Conservation (phyloP, 2,888 invertebrate genomes). For the Nomada goodeniana region DNA sequence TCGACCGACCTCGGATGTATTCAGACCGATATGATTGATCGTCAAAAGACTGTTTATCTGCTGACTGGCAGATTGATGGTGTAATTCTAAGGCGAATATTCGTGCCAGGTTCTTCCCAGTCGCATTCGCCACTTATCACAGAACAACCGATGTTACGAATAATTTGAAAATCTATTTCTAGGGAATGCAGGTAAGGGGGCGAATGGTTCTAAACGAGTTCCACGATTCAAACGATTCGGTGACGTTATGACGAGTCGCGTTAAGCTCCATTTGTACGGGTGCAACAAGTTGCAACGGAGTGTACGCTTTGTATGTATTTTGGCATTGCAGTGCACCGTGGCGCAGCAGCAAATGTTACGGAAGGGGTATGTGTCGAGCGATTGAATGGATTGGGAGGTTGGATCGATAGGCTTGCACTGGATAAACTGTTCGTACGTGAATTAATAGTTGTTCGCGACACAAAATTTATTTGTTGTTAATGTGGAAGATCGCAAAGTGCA, state of each 20-base stretch:
- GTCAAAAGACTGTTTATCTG: slow-evolving; percentile 31
- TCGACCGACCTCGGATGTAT: slow-evolving; percentile 21
- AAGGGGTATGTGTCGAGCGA: not conserved
- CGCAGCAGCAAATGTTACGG: not conserved
- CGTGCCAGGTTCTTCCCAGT: slow-evolving; percentile 13
- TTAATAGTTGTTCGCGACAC: not conserved
- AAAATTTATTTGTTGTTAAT: too few relatives aligned
- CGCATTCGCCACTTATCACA: slow-evolving; percentile 6
- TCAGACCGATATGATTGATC: slow-evolving; percentile 47
- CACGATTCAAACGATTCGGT: not conserved
- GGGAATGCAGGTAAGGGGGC: not conserved
- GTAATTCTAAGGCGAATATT: slow-evolving; percentile 12
- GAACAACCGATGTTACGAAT: slow-evolving; percentile 2
- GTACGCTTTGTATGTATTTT: not conserved
- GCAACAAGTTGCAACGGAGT: slow-evolving; percentile 26
- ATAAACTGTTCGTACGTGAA: slow-evolving; percentile 11
- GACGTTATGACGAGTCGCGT: not conserved
- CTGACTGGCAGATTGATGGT: slow-evolving; percentile 29
- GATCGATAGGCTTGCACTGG: not conserved
- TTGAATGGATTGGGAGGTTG: not conserved
- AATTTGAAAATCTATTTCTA: not conserved
- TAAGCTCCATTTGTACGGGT: slow-evolving; percentile 3
- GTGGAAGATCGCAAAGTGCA: too few relatives aligned
- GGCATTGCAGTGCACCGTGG: not conserved
- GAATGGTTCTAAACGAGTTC: not conserved